Evolutionary conservation across 64 coral and sea anemone species (phyloP), one percentile per base, ranked within the genome.

Genomic region (Porites lutea): DNA sequence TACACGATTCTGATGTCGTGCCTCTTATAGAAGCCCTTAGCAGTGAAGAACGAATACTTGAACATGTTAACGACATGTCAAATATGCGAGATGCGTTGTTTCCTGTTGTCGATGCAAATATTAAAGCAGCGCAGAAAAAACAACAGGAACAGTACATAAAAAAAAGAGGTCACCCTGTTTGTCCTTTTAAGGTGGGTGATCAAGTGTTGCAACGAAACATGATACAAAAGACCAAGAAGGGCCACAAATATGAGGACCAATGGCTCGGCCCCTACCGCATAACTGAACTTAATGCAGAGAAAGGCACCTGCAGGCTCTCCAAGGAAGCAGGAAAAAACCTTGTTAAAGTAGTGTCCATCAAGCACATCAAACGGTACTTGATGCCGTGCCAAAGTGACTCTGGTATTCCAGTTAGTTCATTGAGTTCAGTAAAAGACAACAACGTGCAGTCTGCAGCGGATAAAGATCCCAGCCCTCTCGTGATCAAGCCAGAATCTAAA

Each of bases 181-280:
- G 87, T 78, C 59, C 75, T 52, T 74, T 89, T 15, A 8, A 59
- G 60, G 49, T 60, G 27, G 71, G 74, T 78, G 87, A 78, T 60
- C n/a, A 54, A 59, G 74, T 68, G 21, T 12, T 89, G 18, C 53
- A n/a, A 44, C 6, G 84, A 2, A 87, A 87, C 57, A 87, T 73
- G 84, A 70, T 72, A 8, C 84, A 87, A 57, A 87, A 72, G 50
- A 59, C 84, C 3, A 87, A 87, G n/a, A 6, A 72, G 43, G 68
- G 84, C 14, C 66, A 87, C 66, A 87, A 87, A 72, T 16, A 12
- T 6, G 84, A 87, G 48, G 84, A 87, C 84, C 51, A 87, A 48
- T 87, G 84, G 84, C 2, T 22, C 23, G 66, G 84, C 45, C 67
- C 66, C 6, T 87, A 87, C 10, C 51, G 19, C 15, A 87, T 45